phyloP scores from a whole-genome alignment of 2,888 invertebrate genomes.

The Microchrysa polita region DNA sequence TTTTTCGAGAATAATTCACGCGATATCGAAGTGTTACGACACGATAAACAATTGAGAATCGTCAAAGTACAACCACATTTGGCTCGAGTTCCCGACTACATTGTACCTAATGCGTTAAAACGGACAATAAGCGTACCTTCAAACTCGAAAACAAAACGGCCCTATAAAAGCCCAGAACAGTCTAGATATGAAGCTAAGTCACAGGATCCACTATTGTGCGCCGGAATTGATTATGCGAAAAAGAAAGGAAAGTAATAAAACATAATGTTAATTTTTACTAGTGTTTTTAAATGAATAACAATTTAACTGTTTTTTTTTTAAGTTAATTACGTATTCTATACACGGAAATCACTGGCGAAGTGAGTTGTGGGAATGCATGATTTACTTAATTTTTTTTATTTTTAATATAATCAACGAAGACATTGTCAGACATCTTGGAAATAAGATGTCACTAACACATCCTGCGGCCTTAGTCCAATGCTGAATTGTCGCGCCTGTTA shows the following conservation, averaged over 20 bases:
- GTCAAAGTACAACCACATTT: conserved; percentile 86
- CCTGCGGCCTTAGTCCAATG: too few species aligned
- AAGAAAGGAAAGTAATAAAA: conserved; percentile 53
- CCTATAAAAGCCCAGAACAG: conserved; percentile 54
- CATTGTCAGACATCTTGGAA: too few species aligned
- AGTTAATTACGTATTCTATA: too few species aligned
- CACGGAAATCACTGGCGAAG: too few species aligned
- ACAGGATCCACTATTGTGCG: conserved; percentile 61
- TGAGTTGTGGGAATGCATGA: too few species aligned
- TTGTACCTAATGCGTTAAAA: conserved; percentile 81
- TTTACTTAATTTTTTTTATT: too few species aligned
- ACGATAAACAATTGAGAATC: conserved; percentile 87
- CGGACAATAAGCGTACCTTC: conserved; percentile 68
- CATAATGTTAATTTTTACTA: neutral
- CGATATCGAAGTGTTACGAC: conserved; percentile 84
- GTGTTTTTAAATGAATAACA: too few species aligned
- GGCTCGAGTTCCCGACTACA: conserved; percentile 92
- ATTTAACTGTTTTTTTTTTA: too few species aligned
- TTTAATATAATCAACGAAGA: too few species aligned
- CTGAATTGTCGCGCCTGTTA: too few species aligned
- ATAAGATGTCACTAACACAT: too few species aligned
- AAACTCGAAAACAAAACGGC: conserved; percentile 49
- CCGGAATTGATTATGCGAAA: conserved; percentile 61
- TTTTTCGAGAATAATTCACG: conserved; percentile 93
- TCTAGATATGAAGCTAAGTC: conserved; percentile 58